phyloP scores from a whole-genome alignment of 2,113 vertebrate species.

The Melanerpes aurifrons region DNA sequence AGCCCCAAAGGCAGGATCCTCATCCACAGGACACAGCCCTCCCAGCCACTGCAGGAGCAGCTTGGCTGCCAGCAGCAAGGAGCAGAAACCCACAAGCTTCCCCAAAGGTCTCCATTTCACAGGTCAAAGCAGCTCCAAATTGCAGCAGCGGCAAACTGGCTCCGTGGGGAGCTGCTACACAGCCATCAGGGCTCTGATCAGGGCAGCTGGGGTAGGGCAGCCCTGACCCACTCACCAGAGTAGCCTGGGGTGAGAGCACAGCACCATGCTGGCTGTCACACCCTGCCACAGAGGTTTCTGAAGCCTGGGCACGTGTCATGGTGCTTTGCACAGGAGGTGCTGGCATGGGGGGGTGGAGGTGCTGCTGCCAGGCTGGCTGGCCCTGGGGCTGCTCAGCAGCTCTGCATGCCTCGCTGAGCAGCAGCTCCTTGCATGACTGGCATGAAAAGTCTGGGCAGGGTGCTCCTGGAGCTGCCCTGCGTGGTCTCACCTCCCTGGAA shows the following conservation, averaged over 20 bases:
- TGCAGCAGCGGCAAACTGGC: neutral
- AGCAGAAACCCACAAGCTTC: accelerated
- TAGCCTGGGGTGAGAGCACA: neutral
- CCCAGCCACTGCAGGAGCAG: neutral
- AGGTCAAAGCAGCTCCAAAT: neutral
- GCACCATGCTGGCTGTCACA: accelerated
- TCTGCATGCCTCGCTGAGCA: accelerated
- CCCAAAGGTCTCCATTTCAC: neutral
- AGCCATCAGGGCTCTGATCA: neutral
- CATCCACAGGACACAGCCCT: accelerated
- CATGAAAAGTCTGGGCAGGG: neutral
- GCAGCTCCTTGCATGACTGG: neutral
- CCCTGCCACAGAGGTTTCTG: neutral
- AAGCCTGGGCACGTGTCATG: accelerated
- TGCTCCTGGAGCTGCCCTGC: neutral
- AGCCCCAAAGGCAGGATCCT: accelerated
- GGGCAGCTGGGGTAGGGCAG: neutral
- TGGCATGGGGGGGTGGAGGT: accelerated
- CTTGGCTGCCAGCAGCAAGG: neutral
- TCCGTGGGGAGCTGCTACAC: neutral
- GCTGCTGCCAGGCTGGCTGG: neutral
- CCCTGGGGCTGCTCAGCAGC: neutral
- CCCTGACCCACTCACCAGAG: accelerated
- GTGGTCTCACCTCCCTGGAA: neutral
- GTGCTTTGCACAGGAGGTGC: neutral